Evolutionary conservation across 2,888 invertebrate species (phyloP), one percentile per base, ranked within the genome.

Genomic region (Xestia sexstrigata): DNA sequence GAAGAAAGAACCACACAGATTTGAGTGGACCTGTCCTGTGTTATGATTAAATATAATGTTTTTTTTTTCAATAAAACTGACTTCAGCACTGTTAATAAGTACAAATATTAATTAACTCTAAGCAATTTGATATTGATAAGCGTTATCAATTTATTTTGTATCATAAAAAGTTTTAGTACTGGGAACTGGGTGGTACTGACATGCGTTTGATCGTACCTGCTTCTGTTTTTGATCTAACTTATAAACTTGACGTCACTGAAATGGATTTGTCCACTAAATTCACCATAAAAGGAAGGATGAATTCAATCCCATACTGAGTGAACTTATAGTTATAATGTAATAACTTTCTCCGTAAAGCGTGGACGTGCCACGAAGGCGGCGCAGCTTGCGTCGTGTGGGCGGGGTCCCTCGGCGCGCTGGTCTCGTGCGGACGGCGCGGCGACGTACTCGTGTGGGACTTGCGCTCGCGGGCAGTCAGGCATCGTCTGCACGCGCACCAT

Each of bases 391-490:
- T 99, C 76, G 98, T 99, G 70, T 99, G 99, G 95, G 99, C 99
- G 17, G 99, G 99, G 1, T 98, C 99, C 91, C 98, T 98, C 94
- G 99, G 99, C 93, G 97, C 99, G 84, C 97, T 99, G 74, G 99
- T 99, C 91, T 99, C 99, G 83, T 99, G 99, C 88, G 99, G 99
- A 26, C 99, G 99, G 93, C 99, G 99, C 94, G 99, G 99, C 55
- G 99, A 99, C 94, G 98, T 99, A 87, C 99, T 99, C 91, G 98
- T 99, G 93, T 99, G 99, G 96, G 99, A 99, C 96, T 98, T 99
- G 87, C 97, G 99, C 81, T 98, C 99, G 94, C 98, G 99, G 88
- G 98, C 98, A 74, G 97, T 99, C 75, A 97, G 99, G 2, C 98
- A 99, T 94, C 97, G 98, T 91, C 98, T 95, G 88, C 93, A 97